Base-by-base conservation (phyloP, 2,113 vertebrate genomes). In the Oryzias melastigma region DNA sequence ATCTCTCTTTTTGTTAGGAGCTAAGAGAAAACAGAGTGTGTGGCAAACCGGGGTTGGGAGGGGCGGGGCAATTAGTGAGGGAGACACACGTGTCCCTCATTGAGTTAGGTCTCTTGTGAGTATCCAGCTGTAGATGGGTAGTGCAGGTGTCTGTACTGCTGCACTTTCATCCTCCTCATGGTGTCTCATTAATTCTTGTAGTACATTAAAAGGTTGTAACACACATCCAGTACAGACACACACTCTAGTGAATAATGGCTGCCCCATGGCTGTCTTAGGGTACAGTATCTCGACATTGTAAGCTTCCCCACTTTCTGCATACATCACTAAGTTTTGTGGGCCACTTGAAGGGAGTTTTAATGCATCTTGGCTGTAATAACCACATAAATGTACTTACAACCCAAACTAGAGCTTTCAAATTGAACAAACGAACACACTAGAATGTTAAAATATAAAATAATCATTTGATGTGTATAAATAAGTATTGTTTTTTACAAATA, bases 111-210 rank as follows among this genome's bases (percentile, higher is more conserved):
- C 83, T 90, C 89, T 54, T 55, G 78, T 91, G 90, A 88, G 77
- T 57, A 77, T 58, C 76, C 89, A 91, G 87, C 86, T 92, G 90
- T 82, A 90, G 85, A 87, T 89, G 55, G 56, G 40, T 63, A 80
- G 77, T 75, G 73, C 79, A 88, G 78, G 74, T 79, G 81, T 62
- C 47, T 64, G 76, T 82, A 80, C 88, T 91, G 90, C 89, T 90
- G 84, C 70, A 90, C 88, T 78, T 77, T 75, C 45, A 80, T 76
- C 85, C 77, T 82, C 84, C 85, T 72, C 73, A 49, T 79, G 73
- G 70, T 17, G 56, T 79, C 64, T 83, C 83, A 83, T 89, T 85
- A 81, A 88, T 83, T 81, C 71, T 77, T 56, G 77, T 58, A 79
- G 77, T 78, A 75, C 78, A 77, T 85, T 78, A 86, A 62, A 82